Conservation (phyloP, 2,888 invertebrate genomes). For the Actias luna region DNA sequence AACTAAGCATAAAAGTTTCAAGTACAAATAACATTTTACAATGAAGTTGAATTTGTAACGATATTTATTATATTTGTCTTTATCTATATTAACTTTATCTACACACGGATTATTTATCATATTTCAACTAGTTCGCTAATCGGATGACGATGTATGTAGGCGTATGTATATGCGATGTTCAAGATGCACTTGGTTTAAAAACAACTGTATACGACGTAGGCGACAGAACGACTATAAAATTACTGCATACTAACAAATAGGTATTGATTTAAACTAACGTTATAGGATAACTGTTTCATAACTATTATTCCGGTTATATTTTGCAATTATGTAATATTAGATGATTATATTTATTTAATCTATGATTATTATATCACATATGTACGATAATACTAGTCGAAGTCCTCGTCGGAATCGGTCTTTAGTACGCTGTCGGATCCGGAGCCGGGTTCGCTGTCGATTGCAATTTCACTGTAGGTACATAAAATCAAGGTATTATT, state of each 20-base stretch:
- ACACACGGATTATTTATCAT: neutral
- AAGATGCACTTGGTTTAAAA: neutral
- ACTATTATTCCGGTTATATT: conserved; percentile 8
- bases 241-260: conserved; percentile 4
- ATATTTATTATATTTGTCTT: neutral
- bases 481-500: neutral
- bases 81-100: neutral
- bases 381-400: conserved; percentile 48
- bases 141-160: neutral
- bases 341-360: conserved; percentile 16
- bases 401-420: conserved; percentile 78
- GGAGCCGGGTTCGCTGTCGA: conserved; percentile 73
- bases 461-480: conserved; percentile 57
- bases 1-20: neutral
- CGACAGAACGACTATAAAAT: neutral
- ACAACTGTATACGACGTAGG: neutral
- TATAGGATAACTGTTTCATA: conserved; percentile 7
- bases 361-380: conserved; percentile 8
- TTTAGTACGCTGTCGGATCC: conserved; percentile 76
- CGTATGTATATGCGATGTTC: neutral
- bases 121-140: neutral
- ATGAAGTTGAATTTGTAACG: neutral
- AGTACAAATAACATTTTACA: neutral
- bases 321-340: conserved; percentile 11
- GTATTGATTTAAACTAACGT: conserved; percentile 2